phyloP scores from a whole-genome alignment of 2,797 vertebrate species.

The Gobionotothen gibberifrons region DNA sequence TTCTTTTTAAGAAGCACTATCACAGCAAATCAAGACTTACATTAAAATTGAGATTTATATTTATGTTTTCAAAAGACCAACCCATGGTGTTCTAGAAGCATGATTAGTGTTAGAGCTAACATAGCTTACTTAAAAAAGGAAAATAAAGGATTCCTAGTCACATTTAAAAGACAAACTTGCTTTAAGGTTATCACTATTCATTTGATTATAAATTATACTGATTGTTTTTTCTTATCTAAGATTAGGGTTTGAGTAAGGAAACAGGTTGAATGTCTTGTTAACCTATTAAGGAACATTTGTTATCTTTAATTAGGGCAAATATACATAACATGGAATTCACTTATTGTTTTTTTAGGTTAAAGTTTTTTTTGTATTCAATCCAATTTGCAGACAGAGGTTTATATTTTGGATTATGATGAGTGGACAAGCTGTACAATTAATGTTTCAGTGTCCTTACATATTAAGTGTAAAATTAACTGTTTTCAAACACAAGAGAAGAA shows the following conservation, averaged over 20 bases:
- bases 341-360: neutral
- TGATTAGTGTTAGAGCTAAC: neutral
- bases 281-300: no score
- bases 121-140: neutral
- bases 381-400: neutral
- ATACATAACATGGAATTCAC: neutral
- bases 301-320: no score
- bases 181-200: no score
- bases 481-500: neutral
- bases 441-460: no score
- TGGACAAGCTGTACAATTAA: neutral
- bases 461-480: no score
- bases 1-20: neutral
- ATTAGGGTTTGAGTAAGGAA: no score
- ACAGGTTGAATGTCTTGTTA: no score
- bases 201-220: no score
- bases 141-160: neutral
- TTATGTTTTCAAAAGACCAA: neutral
- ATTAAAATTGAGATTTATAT: neutral
- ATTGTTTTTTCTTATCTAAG: no score
- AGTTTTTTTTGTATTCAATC: neutral
- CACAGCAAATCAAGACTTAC: neutral
- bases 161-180: no score
- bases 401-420: neutral
- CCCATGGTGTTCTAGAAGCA: neutral